Evolutionary conservation across 2,888 invertebrate genomes (phyloP).

Genomic region (Chrysotoxum bicinctum): DNA sequence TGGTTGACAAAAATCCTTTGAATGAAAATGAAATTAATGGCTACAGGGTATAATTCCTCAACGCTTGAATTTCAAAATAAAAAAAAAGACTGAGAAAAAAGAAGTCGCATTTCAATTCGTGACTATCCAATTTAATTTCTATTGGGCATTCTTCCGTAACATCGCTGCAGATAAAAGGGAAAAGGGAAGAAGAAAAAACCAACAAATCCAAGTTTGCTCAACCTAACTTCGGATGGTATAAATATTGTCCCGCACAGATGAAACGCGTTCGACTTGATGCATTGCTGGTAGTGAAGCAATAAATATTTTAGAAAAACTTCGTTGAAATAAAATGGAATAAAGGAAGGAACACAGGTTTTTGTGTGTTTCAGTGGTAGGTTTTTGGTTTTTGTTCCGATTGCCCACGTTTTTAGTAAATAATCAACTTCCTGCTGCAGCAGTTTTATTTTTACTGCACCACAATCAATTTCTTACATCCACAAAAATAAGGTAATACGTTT

Average conservation of each 20-base stretch:
- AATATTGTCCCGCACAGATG: not conserved
- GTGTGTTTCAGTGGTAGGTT: not conserved
- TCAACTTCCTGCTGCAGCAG: not conserved
- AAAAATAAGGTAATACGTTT: not conserved
- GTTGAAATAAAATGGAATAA: not conserved
- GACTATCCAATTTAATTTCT: constrained; percentile 61
- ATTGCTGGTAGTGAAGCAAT: constrained; percentile 38
- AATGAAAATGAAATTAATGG: constrained; percentile 63
- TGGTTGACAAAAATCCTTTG: constrained; percentile 57
- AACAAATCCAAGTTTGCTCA: constrained; percentile 19
- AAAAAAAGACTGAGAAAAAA: not conserved
- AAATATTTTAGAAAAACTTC: constrained; percentile 21
- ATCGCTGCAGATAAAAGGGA: constrained; percentile 15
- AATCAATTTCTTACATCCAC: not conserved
- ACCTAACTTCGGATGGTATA: constrained; percentile 4
- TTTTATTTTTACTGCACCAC: not conserved
- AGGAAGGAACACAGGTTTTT: not conserved
- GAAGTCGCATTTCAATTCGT: constrained; percentile 36
- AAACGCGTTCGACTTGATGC: constrained; percentile 42
- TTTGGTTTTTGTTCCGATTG: not conserved
- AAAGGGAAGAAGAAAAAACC: not conserved
- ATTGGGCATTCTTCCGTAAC: constrained; percentile 57
- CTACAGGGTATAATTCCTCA: constrained; percentile 54
- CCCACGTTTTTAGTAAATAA: not conserved
- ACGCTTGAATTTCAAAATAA: constrained; percentile 20